phyloP scores from a whole-genome alignment of 2,113 vertebrate genomes.

The Eublepharis macularius region DNA sequence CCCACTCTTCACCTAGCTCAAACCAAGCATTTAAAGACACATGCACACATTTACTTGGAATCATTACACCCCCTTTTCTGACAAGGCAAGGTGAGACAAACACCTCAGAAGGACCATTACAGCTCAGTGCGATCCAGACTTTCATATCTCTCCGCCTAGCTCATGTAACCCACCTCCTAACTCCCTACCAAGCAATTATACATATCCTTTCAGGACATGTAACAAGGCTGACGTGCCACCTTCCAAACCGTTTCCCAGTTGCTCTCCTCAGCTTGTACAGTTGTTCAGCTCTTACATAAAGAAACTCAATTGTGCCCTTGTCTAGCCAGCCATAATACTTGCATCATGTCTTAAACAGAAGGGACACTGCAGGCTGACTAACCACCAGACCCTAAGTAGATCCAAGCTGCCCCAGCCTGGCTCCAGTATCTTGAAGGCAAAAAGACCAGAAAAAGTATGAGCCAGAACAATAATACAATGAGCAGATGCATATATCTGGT shows the following conservation, averaged over 20 bases:
- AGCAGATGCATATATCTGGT: background rate
- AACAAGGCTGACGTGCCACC: background rate
- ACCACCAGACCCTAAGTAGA: background rate
- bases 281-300: background rate
- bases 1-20: too few species aligned
- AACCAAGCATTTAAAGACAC: too few species aligned
- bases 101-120: background rate
- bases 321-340: background rate
- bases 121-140: background rate
- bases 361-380: background rate
- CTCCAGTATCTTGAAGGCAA: background rate
- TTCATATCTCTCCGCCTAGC: background rate
- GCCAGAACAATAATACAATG: background rate
- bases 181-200: background rate
- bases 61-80: too few species aligned
- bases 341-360: background rate
- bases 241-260: background rate
- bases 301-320: background rate
- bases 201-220: background rate
- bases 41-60: too few species aligned
- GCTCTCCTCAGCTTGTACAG: background rate
- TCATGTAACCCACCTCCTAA: background rate
- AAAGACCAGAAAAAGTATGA: background rate
- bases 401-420: background rate
- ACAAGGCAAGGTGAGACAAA: background rate